Evolutionary conservation across 1,140 invertebrate genomes (phyloP), one percentile per base, ranked within the genome.

Genomic region (Lordiphosa collinella): DNA sequence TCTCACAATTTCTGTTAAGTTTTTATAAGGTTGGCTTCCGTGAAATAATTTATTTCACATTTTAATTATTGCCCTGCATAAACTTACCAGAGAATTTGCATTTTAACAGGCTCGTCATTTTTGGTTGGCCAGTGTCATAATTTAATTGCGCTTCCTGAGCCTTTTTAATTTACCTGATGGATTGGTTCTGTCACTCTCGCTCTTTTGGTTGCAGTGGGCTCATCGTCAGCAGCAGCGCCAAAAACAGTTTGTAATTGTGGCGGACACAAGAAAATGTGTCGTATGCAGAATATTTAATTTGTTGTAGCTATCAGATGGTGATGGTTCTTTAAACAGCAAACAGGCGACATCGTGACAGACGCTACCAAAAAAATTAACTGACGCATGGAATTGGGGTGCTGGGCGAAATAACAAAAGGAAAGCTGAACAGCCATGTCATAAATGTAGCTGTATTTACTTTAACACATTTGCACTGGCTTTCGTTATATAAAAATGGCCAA

Each of bases 131-230:
- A 25, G 1, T 36, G 36, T 31, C 22, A 38, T 64, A 55, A 65
- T 65, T 64, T 51, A 67, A 67, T 67, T 67, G 63, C 54, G 16
- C 35, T 16, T 53, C 18, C 12, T 29, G 38, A 38, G 40, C 31
- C 22, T 58, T 67, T 67, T 67, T 67, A 67, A 67, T 67, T 67
- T 67, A 66, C 63, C 63, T 67, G 63, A 67, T 67, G 63, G 63
- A 58, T 46, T 8, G 16, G 31, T 12, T 53, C 25, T 29, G 18
- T 36, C 57, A 31, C 22, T 11, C 7, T 22, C 46, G 44, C 38
- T 36, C 51, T 36, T 31, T 13, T 14, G 34, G 51, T 49, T 18
- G 7, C 53, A 49, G 12, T 18, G 38, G 49, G 62, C 49, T 66
- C 53, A 58, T 65, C 50, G 34, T 63, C 52, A 46, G 50, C 63